Evolutionary conservation across 2,113 vertebrate species (phyloP), one percentile per base, ranked within the genome.

Genomic region (Mirounga angustirostris): DNA sequence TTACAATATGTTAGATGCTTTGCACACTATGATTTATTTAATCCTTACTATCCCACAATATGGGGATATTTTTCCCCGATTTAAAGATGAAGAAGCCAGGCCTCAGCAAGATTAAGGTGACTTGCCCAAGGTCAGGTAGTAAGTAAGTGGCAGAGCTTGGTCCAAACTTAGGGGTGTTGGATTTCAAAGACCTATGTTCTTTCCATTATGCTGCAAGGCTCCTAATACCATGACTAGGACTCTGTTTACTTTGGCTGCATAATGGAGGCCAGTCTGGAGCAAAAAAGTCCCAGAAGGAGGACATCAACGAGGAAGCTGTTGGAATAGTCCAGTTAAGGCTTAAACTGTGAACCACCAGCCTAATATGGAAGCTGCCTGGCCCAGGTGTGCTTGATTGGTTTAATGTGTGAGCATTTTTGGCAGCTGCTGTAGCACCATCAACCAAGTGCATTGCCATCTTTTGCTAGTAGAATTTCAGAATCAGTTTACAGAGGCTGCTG

Each of bases 51-150:
- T 74, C 63, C 76, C 92, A n/a, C 79, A 93, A 61, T 76, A 94
- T 56, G 59, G 52, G 28, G 30, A 52, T 91, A 97, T 94, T 95
- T 96, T 87, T 87, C 46, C 74, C 59, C 56, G 58, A 79, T 43
- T 67, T 96, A 88, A 94, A 94, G 74, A 82, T 24, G 58, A 96
- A 92, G 43, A 94, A 97, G 93, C 13, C 26, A 86, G 63, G 94
- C 61, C 56, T 94, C 63, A 81, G 80, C 73, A 95, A 78, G 80
- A 94, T 81, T 80, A 76, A 88, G 91, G 78, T 85, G 56, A 83
- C 54, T 94, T 97, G 28, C 13, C 52, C 30, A 71, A 81, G 81
- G 69, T 82, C 69, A 65, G 18, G 21, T 63, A 80, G 67, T 61
- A 52, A 67, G 54, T 80, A 59, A 95, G n/a, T 79, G 28, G 24